Evolutionary conservation across 2,113 vertebrate genomes (phyloP).

Genomic region (Alaudala cheleensis): DNA sequence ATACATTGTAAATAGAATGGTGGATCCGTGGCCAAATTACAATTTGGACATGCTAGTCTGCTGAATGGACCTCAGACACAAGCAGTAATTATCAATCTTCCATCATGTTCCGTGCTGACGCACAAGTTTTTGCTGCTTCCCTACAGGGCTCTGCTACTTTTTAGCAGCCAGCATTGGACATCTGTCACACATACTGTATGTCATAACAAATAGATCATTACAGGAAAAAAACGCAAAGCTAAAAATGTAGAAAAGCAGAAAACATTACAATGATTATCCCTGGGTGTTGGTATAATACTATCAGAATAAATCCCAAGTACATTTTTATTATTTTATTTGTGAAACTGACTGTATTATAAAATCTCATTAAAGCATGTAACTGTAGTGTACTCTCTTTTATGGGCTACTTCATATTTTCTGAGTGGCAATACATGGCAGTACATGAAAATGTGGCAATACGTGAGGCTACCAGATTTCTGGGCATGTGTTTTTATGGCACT

Average conservation of each 20-base stretch:
- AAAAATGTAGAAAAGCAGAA: constrained; percentile 43
- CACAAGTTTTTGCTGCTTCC: constrained; percentile 55
- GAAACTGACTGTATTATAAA: constrained; percentile 32
- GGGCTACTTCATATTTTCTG: constrained; percentile 9
- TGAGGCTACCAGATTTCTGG: not conserved
- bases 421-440: not conserved
- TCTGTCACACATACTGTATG: constrained; percentile 73
- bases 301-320: constrained; percentile 45
- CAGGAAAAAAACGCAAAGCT: constrained; percentile 37
- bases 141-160: constrained; percentile 60
- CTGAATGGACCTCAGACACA: not conserved
- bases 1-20: not conserved
- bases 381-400: not conserved
- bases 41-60: not conserved
- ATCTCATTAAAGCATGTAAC: constrained; percentile 42
- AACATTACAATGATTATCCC: constrained; percentile 10
- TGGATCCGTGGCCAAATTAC: not conserved
- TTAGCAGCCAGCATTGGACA: constrained; percentile 70
- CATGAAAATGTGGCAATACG: not conserved
- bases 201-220: constrained; percentile 72
- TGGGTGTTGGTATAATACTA: constrained; percentile 40
- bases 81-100: constrained; percentile 32
- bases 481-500: not conserved
- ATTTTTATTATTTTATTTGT: constrained; percentile 43
- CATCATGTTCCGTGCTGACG: constrained; percentile 24